Base-by-base conservation (phyloP, 2,113 vertebrate genomes). In the Colaptes auratus region DNA sequence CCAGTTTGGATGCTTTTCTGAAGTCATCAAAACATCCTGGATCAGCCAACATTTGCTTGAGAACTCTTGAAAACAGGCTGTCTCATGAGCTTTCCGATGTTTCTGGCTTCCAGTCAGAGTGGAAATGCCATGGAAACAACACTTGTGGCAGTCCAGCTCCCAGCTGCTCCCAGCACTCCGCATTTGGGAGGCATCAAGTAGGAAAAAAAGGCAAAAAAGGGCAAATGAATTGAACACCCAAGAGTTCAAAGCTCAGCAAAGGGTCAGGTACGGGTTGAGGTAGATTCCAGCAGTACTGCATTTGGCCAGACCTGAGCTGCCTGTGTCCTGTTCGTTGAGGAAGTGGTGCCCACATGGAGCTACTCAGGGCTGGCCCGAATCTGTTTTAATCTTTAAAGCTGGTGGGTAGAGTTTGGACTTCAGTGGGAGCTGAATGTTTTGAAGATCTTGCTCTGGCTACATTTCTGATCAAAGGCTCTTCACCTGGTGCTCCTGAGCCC, bases 61-160 rank as follows among this genome's bases (percentile, higher is more conserved):
- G 85, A 93, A 70, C 69, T 95, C 82, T 70, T 72, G 88, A 88
- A 93, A 95, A 77, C 79, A 93, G 80, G n/a, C 72, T 81, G 93
- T 94, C 90, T 95, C 88, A 25, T 93, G 89, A 93, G 90, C 88
- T 88, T 93, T 91, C 78, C 65, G 86, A 86, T 72, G 73, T 66
- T 94, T 88, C 79, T 96, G 95, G 91, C 95, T 97, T 92, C 93
- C 72, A 86, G 14, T 70, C 82, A 92, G 93, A 31, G 79, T 95
- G 93, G 85, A 91, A 96, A 91, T 94, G 88, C 90, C 89, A 95
- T 94, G 95, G 93, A 95, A 97, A 97, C 93, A 93, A 81, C 79
- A 65, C 16, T 91, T 86, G 69, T 79, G 87, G 59, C 87, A 86
- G 90, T 86, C 79, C 85, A 65, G 86, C 72, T 92, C 72, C 71